phyloP scores from a whole-genome alignment of 2,113 vertebrate genomes.

The Psephotus haematonotus region DNA sequence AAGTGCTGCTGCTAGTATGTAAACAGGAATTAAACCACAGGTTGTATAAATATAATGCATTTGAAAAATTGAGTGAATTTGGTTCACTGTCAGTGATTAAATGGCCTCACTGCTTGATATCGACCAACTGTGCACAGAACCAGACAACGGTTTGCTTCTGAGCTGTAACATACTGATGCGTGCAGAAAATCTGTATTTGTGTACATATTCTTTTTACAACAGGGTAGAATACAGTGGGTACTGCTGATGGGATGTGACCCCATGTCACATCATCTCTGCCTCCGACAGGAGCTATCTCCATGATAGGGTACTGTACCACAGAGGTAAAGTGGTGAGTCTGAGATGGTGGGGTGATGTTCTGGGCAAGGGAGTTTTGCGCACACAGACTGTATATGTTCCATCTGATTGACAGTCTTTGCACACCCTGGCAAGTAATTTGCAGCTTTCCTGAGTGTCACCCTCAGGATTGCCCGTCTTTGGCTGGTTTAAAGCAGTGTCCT shows the following conservation, averaged over 20 bases:
- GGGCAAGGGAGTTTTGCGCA: not conserved
- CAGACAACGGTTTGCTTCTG: not conserved
- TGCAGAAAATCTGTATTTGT: not conserved
- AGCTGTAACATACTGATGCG: not conserved
- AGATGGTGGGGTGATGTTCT: not conserved
- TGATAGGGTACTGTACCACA: not conserved
- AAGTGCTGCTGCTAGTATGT: not conserved
- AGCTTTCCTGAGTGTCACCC: not conserved
- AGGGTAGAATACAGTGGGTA: not conserved
- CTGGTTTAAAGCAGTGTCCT: not conserved
- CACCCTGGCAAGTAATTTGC: not conserved
- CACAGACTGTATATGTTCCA: not conserved
- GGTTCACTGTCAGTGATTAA: not conserved
- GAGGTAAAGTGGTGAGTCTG: not conserved
- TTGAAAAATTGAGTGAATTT: conserved; percentile 5
- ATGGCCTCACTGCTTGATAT: not conserved
- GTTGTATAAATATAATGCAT: not conserved
- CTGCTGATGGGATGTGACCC: not conserved
- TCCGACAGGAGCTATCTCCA: not conserved
- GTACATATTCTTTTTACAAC: not conserved
- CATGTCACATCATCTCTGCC: not conserved
- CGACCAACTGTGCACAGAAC: not conserved
- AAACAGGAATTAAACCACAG: not conserved
- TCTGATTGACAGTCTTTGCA: not conserved
- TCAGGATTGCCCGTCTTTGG: not conserved